Base-by-base conservation (phyloP, 2,888 invertebrate species). In the Spilosoma lubricipeda region DNA sequence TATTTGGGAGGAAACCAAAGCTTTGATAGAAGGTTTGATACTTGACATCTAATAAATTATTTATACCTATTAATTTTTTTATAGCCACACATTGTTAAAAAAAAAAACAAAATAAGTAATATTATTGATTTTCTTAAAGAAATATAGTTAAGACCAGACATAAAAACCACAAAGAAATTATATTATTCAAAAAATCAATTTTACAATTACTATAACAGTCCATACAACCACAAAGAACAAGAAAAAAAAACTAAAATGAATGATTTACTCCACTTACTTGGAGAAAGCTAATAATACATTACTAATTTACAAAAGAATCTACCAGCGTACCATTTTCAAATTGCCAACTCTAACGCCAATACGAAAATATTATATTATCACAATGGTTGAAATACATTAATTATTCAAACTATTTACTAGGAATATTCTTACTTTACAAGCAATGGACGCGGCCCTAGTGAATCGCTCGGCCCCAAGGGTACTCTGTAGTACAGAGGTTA, bases 361-460 rank as follows among this genome's bases (percentile, higher is more conserved):
- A 74, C 73, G 48, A 75, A 82, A 77, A 86, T 87, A 87, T 87
- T 88, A 13, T 13, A 89, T 88, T 88, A 90, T 85, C 80, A 84
- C 78, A 75, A 77, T 75, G 83, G 84, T 82, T 83, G 81, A 76
- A 75, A 45, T 77, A 73, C 88, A 90, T 92, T 89, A 88, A 90
- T 91, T 91, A 92, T 92, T 92, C 90, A 91, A 89, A 87, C 87
- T 90, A 88, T 91, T 90, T 89, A 90, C 89, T 89, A 84, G 88
- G 70, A 80, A 52, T 82, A 81, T 82, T 83, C 75, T 84, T 77
- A 80, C 82, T 86, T 90, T 90, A 91, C 90, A 88, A 90, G 89
- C 88, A 90, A 90, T 91, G 90, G 85, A 84, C 82, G 78, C 75
- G 73, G 72, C 73, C 70, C 69, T 33, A 69, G 73, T 65, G 74